A percentile compares a stretch with the other conserved stretches of the same genome.
phyloP scores from a whole-genome alignment of 2,888 invertebrate genomes.

The Xestoiulus laeticollis region DNA sequence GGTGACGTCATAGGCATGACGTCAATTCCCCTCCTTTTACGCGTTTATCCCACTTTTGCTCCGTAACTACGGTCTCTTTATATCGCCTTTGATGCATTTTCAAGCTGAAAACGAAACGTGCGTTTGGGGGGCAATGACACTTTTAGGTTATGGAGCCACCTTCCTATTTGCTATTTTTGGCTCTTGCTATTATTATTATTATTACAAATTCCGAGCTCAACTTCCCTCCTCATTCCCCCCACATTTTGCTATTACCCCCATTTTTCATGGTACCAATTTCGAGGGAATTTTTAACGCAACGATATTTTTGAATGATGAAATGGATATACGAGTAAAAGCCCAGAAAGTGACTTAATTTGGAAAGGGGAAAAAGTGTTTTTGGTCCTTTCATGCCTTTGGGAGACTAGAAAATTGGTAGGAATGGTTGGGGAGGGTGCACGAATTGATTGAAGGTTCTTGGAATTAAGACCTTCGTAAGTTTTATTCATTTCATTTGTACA shows the following conservation, averaged over 20 bases:
- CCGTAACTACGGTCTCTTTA: not conserved
- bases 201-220: not conserved
- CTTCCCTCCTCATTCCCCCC: not conserved
- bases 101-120: not conserved
- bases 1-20: conserved; percentile 1
- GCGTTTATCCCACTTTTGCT: not conserved
- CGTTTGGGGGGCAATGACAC: conserved; percentile 28
- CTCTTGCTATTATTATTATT: conserved; percentile 33
- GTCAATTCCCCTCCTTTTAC: not conserved
- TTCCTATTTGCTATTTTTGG: conserved; percentile 1
- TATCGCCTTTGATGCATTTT: not conserved
- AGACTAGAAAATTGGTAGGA: not conserved
- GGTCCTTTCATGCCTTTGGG: not conserved
- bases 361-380: not conserved
- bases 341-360: not conserved
- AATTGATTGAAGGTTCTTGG: too few species aligned
- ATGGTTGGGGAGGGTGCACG: not conserved
- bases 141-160: conserved; percentile 8
- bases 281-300: not conserved
- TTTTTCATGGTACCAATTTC: not conserved
- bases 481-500: too few species aligned
- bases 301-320: not conserved
- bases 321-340: not conserved
- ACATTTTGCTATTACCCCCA: not conserved
- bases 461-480: not conserved